phyloP scores from a whole-genome alignment of 2,113 vertebrate species.

The Uropsilus gracilis region DNA sequence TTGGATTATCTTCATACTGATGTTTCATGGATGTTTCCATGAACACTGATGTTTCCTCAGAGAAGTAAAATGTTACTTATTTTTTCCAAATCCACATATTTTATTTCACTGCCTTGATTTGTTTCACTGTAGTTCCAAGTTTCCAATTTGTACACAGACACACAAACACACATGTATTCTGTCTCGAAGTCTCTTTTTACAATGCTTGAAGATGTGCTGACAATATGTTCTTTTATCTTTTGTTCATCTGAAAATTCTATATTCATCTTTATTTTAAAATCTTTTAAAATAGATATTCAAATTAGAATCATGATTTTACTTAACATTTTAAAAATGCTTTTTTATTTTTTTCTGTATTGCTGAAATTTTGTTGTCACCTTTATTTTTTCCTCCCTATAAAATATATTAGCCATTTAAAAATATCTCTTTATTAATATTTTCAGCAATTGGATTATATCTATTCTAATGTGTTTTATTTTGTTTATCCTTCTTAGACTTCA shows the following conservation, averaged over 20 bases:
- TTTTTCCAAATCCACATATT: not conserved
- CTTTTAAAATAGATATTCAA: not conserved
- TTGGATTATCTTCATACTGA: not conserved
- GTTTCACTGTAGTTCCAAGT: not conserved
- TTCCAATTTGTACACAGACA: no score
- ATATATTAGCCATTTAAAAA: not conserved
- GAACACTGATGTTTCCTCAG: not conserved
- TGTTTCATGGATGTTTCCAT: no score
- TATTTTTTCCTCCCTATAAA: not conserved
- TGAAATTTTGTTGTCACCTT: not conserved
- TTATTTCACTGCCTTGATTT: not conserved
- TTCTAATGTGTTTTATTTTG: not conserved
- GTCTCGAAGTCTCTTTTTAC: not conserved
- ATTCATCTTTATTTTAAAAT: conserved; percentile 28
- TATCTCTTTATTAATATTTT: not conserved
- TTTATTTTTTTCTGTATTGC: not conserved
- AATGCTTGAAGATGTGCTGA: not conserved
- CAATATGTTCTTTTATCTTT: not conserved
- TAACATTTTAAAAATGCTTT: not conserved
- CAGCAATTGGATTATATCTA: not conserved
- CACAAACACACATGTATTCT: not conserved
- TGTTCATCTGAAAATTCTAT: not conserved
- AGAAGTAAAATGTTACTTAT: not conserved
- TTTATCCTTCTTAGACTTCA: not conserved
- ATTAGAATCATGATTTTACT: not conserved